Percentiles rank a stretch among this genome's conserved stretches.
Evolutionary conservation across 2,888 invertebrate genomes (phyloP).

Genomic region (Acrobasis repandana): DNA sequence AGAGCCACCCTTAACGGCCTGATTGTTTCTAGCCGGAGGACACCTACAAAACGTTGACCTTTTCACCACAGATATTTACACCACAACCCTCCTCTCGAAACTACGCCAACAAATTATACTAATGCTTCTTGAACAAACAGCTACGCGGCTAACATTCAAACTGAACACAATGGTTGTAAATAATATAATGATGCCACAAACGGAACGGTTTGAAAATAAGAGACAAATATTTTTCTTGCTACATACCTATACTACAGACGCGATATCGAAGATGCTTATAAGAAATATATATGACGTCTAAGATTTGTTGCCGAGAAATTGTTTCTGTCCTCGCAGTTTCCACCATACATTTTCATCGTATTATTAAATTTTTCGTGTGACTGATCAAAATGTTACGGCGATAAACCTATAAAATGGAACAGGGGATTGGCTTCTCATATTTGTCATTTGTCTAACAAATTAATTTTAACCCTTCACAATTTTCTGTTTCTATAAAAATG

Average conservation of each 20-base stretch:
- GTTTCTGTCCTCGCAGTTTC: slow-evolving; percentile 48
- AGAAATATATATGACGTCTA: slow-evolving; percentile 54
- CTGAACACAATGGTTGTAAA: slow-evolving; percentile 39
- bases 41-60: slow-evolving; percentile 38
- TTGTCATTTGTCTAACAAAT: slow-evolving; percentile 11
- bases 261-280: slow-evolving; percentile 52
- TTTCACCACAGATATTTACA: slow-evolving; percentile 32
- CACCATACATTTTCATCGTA: slow-evolving; percentile 45
- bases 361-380: slow-evolving; percentile 50
- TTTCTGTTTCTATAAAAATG: neutral
- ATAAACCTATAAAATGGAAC: slow-evolving; percentile 31
- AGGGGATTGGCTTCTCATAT: slow-evolving; percentile 27
- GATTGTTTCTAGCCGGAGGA: slow-evolving; percentile 58
- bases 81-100: slow-evolving; percentile 26
- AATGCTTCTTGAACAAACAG: slow-evolving; percentile 21
- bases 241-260: slow-evolving; percentile 43
- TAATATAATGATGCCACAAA: slow-evolving; percentile 48
- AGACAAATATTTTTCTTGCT: slow-evolving; percentile 48
- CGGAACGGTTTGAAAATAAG: slow-evolving; percentile 42
- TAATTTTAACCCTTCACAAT: slow-evolving; percentile 14
- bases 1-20: slow-evolving; percentile 52
- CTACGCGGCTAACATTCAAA: slow-evolving; percentile 21
- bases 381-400: slow-evolving; percentile 40
- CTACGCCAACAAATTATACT: slow-evolving; percentile 27
- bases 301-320: slow-evolving; percentile 61